Percentiles rank a stretch among this genome's conserved stretches.
These are phyloP conservation scores for Eriosoma lanigerum DNA, from an alignment of 1,140 invertebrate species.

Conservation along the genomic window DNA sequence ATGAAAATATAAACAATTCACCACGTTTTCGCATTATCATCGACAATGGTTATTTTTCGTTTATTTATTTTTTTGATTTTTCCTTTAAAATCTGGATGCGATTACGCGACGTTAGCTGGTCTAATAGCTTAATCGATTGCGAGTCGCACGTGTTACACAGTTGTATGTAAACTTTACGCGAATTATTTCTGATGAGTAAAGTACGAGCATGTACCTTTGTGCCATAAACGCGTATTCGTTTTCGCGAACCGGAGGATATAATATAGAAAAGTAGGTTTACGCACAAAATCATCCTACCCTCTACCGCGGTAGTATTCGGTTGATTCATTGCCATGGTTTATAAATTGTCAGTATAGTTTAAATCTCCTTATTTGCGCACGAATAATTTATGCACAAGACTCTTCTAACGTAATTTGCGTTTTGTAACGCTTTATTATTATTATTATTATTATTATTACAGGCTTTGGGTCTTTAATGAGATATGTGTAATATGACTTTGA, in stretches of 20 bases:
- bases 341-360: neutral
- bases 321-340: neutral
- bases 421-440: neutral
- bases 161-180: neutral
- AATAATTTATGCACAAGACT: neutral
- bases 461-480: neutral
- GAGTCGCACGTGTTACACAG: neutral
- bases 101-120: neutral
- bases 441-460: neutral
- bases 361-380: neutral
- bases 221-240: neutral
- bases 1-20: constrained; percentile 36
- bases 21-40: constrained; percentile 5
- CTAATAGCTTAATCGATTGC: constrained; percentile 21
- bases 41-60: neutral
- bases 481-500: neutral
- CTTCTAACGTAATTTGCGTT: neutral
- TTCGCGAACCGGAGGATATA: neutral
- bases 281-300: neutral
- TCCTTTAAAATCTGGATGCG: neutral
- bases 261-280: neutral
- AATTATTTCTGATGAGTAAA: neutral
- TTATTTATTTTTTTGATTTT: no score
- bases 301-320: neutral
- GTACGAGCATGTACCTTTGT: no score